Percentiles rank a stretch among this genome's conserved stretches.
These are phyloP conservation scores for Nemopilema nomurai DNA, from an alignment of 30 jellyfish, hydroid and myxozoan genomes.

Conservation along the genomic window DNA sequence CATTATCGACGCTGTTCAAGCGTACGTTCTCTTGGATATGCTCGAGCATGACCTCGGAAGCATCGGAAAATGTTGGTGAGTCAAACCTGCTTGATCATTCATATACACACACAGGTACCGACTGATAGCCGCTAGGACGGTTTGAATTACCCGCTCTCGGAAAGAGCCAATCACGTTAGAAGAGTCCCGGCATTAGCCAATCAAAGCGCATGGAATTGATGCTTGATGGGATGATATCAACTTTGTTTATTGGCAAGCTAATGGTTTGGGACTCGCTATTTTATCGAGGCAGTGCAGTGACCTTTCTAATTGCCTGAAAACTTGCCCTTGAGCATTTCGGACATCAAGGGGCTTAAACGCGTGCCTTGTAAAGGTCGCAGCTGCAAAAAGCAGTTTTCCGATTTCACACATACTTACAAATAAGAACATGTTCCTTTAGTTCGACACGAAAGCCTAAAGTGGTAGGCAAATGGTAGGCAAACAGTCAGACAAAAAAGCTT, in stretches of 20 bases:
- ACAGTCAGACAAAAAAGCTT: no score
- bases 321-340: conserved; percentile 13
- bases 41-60: conserved; percentile 53
- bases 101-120: conserved; percentile 75
- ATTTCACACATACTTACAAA: neutral
- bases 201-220: conserved; percentile 23
- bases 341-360: neutral
- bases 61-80: conserved; percentile 20
- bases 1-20: conserved; percentile 49
- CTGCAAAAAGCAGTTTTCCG: neutral
- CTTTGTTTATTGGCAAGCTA: conserved; percentile 62
- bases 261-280: conserved; percentile 30
- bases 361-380: neutral
- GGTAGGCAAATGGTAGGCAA: no score
- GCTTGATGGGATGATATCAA: conserved; percentile 55
- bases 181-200: conserved; percentile 14
- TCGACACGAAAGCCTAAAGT: no score
- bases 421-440: neutral
- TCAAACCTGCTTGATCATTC: conserved; percentile 64
- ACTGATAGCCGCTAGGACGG: conserved; percentile 70
- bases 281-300: conserved; percentile 62
- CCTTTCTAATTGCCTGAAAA: conserved; percentile 46
- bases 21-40: conserved; percentile 31
- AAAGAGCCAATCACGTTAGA: conserved; percentile 34
- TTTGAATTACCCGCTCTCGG: conserved; percentile 19